These are phyloP conservation scores for Cariama cristata DNA, from an alignment of 2,113 vertebrate species.

Conservation along the genomic window DNA sequence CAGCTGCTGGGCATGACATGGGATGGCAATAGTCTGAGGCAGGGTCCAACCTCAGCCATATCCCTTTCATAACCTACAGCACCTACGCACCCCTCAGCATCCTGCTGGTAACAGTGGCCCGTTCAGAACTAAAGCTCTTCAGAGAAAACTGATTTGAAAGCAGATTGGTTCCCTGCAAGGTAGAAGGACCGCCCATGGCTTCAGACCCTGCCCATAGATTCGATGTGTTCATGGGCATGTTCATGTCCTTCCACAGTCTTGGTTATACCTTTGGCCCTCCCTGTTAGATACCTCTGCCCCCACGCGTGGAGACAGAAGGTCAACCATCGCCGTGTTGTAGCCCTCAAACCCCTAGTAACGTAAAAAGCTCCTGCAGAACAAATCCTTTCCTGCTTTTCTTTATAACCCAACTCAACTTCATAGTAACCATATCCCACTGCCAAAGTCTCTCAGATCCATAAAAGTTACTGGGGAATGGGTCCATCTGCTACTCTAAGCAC, in stretches of 20 bases:
- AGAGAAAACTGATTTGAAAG: not conserved
- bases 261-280: not conserved
- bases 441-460: not conserved
- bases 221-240: not conserved
- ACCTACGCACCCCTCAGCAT: not conserved
- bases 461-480: not conserved
- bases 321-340: not conserved
- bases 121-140: not conserved
- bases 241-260: not conserved
- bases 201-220: not conserved
- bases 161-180: not conserved
- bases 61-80: accelerated
- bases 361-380: not conserved
- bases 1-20: not conserved
- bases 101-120: not conserved
- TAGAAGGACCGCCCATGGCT: not conserved
- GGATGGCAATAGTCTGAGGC: not conserved
- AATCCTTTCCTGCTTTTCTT: not conserved
- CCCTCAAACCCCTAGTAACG: not conserved
- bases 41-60: not conserved
- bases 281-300: not conserved
- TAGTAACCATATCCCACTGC: not conserved
- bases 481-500: not conserved
- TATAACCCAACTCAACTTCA: not conserved
- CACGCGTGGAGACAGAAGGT: not conserved